phyloP scores from a whole-genome alignment of 2,797 vertebrate genomes.

The Bufotes viridis region DNA sequence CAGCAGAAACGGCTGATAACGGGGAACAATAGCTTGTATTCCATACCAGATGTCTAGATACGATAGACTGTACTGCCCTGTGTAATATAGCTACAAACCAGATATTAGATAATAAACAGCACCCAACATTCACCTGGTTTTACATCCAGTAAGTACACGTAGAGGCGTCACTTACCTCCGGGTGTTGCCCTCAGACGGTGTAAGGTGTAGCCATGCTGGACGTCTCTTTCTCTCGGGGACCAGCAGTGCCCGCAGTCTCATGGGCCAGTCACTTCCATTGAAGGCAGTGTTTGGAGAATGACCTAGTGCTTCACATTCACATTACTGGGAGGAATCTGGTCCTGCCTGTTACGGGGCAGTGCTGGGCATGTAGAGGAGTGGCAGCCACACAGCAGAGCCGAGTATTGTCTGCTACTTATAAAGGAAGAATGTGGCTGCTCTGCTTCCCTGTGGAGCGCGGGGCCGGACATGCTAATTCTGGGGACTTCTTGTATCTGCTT shows the following conservation, averaged over 20 bases:
- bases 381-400: neutral
- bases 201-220: neutral
- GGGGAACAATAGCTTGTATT: neutral
- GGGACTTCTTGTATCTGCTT: slow-evolving; percentile 11
- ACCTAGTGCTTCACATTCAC: slow-evolving; percentile 62
- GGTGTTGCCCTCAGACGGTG: neutral
- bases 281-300: neutral
- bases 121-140: too few relatives aligned
- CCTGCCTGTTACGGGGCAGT: slow-evolving; percentile 73
- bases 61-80: neutral
- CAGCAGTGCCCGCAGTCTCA: neutral
- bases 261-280: neutral
- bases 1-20: neutral
- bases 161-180: neutral
- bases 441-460: neutral
- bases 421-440: neutral
- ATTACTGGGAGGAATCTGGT: slow-evolving; percentile 54
- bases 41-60: neutral
- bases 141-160: neutral
- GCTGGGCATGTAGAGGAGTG: slow-evolving; percentile 75
- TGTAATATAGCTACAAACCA: too few relatives aligned
- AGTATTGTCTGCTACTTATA: neutral
- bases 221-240: neutral
- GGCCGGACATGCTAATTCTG: neutral
- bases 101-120: too few relatives aligned